These are phyloP conservation scores for Pristionchus arcanus DNA, from an alignment of 2,888 invertebrate species.

Conservation along the genomic window DNA sequence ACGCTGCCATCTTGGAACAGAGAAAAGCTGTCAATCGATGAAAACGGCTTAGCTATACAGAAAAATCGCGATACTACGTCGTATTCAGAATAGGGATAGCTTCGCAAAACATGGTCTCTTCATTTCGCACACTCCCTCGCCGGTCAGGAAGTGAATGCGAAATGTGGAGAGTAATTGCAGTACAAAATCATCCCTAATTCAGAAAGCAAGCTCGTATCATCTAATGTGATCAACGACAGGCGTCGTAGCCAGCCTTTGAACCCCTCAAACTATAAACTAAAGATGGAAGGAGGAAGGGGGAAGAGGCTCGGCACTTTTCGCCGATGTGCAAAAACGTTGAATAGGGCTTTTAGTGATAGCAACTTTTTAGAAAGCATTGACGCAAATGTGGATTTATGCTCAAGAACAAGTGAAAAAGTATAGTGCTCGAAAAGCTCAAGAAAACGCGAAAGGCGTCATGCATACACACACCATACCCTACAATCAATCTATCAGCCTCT, in stretches of 20 bases:
- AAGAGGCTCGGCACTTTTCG: background rate
- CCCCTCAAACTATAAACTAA: background rate
- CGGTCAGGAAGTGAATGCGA: no score
- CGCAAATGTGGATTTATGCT: background rate
- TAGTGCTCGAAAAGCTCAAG: background rate
- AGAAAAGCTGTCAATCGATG: background rate
- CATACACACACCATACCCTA: conserved; percentile 4
- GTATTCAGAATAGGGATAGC: background rate
- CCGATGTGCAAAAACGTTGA: background rate
- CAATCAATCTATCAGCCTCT: conserved; percentile 18
- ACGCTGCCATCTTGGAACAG: background rate
- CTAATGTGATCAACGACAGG: background rate
- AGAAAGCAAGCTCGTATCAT: background rate
- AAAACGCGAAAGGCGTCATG: conserved; percentile 20
- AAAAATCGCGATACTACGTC: background rate
- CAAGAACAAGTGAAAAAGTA: background rate
- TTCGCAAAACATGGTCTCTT: no score
- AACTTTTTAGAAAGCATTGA: background rate
- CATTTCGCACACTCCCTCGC: no score
- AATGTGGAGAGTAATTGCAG: no score
- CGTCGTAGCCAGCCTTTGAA: background rate
- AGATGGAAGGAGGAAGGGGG: background rate
- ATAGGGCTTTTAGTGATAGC: background rate
- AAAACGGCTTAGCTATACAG: background rate
- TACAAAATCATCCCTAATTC: no score